Evolutionary conservation across 2,797 vertebrate species (phyloP).

Genomic region (Gambusia yucatana): DNA sequence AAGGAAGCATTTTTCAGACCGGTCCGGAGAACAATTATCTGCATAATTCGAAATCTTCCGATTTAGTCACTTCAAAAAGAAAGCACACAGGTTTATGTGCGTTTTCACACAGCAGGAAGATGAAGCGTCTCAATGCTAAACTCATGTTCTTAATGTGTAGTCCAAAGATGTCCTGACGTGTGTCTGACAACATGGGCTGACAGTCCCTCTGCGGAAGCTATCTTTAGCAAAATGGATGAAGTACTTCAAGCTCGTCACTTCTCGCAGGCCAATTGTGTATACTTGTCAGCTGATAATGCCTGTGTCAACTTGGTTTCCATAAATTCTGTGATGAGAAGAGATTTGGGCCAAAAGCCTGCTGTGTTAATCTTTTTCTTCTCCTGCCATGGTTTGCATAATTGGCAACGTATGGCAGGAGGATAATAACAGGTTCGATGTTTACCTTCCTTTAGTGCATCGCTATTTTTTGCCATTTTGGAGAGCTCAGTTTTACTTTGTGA

Average conservation of each 20-base stretch:
- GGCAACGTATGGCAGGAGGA: background rate
- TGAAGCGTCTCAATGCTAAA: background rate
- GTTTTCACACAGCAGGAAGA: background rate
- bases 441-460: background rate
- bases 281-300: slow-evolving; percentile 2
- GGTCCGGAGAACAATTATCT: background rate
- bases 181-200: slow-evolving; percentile 4
- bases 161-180: background rate
- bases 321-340: slow-evolving; percentile 3
- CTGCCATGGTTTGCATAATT: background rate
- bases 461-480: background rate
- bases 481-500: background rate
- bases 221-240: slow-evolving; percentile 9
- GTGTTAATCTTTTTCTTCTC: background rate
- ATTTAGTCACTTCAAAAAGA: background rate
- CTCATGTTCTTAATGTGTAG: background rate
- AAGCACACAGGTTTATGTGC: background rate
- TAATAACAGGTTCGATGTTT: background rate
- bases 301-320: slow-evolving; percentile 9
- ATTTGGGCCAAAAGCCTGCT: background rate
- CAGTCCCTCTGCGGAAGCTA: background rate
- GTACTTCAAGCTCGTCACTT: background rate
- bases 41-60: background rate
- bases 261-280: background rate
- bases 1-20: background rate